Evolutionary conservation across 2,113 vertebrate species (phyloP).

Genomic region (Macquaria ambigua): DNA sequence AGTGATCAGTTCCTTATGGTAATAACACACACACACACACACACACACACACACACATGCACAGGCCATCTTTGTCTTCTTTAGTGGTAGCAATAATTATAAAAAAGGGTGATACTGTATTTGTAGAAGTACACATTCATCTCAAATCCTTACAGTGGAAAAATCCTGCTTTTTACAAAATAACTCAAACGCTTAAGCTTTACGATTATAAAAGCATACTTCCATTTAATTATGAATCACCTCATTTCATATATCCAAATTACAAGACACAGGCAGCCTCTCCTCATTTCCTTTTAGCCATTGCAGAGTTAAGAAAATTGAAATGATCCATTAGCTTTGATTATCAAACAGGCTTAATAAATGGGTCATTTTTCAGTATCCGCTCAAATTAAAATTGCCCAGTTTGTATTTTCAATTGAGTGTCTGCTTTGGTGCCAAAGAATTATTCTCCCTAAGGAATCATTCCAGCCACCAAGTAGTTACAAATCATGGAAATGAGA

Average conservation of each 20-base stretch:
- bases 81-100: neutral
- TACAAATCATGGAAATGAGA: conserved; percentile 84
- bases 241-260: conserved; percentile 63
- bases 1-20: conserved; percentile 37
- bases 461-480: conserved; percentile 73
- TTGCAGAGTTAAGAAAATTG: conserved; percentile 70
- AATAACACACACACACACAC: conserved; percentile 24
- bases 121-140: neutral
- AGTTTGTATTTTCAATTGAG: conserved; percentile 77
- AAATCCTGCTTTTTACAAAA: conserved; percentile 6
- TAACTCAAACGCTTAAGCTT: conserved; percentile 32
- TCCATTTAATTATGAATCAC: conserved; percentile 61
- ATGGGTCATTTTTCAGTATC: conserved; percentile 76
- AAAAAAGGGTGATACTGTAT: conserved; percentile 2
- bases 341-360: conserved; percentile 80
- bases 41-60: neutral
- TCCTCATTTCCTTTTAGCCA: conserved; percentile 59
- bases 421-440: conserved; percentile 69
- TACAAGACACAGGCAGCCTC: conserved; percentile 48
- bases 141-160: neutral
- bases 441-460: conserved; percentile 77
- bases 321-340: conserved; percentile 78
- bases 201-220: conserved; percentile 33
- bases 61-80: conserved; percentile 6
- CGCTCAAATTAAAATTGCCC: conserved; percentile 79